Evolutionary conservation across 2,113 vertebrate genomes (phyloP), one percentile per base, ranked within the genome.

Genomic region (Orthonyx spaldingii): DNA sequence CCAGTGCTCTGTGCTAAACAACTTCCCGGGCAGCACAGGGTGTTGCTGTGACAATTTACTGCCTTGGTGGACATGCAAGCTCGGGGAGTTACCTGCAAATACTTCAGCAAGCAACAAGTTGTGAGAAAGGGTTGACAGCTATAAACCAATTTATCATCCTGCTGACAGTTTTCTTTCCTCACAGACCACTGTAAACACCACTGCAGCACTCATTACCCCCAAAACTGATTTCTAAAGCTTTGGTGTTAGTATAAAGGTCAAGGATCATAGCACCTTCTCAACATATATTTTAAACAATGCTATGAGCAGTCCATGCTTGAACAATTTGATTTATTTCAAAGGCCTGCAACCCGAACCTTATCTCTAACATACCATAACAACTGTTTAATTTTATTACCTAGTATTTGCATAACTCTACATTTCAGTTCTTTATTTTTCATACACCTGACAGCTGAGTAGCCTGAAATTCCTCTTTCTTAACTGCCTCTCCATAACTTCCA

Each of bases 351-450:
- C 37, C 50, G 55, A 65, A 63, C 41, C 42, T 71, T 60, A 35
- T 55, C 60, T 75, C 56, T n/a, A 56, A 39, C n/a, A 55, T 1
- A 19, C 59, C 4, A 1, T 7, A 72, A 53, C 52, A 41, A 22
- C 49, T 1, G 21, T 15, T 65, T 47, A 1, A 35, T 26, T 80
- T 90, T 55, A 53, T 15, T 44, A 78, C 65, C 44, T 44, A 32
- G 6, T 13, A 74, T 94, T 96, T 94, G 90, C 71, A 2, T 87
- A 95, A 61, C 69, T 81, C 52, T 37, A 7, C 11, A 30, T 86
- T 90, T 94, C 82, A 74, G 52, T 77, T 93, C 89, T 64, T 83
- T 52, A 56, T 66, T 93, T 84, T 52, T 74, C 32, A 82, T 16
- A 52, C 90, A 90, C 76, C 90, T 94, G 79, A 41, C 46, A 86